Evolutionary conservation across 2,888 invertebrate genomes (phyloP), one percentile per base, ranked within the genome.

Genomic region (Dasysyrphus tricinctus): DNA sequence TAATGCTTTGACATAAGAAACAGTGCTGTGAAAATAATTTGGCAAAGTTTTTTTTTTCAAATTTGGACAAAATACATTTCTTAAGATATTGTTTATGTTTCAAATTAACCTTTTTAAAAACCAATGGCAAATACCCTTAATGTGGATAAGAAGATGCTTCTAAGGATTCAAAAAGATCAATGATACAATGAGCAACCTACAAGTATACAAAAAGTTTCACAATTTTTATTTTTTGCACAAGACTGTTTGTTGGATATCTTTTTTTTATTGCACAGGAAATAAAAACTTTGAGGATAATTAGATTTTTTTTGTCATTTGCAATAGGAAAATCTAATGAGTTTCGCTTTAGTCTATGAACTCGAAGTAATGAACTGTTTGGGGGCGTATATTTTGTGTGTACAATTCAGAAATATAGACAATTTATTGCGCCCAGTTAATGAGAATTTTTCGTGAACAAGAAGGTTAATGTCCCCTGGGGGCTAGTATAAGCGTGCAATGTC

Each of bases 311-410:
- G 47, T 54, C 44, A 34, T 57, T 65, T 65, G 19, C 49, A 37
- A 19, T 67, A 8, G 77, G 67, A 11, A 57, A 39, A 69, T 59
- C 54, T 78, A 78, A 82, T 74, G 82, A 69, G 74, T 69, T 69
- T 69, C 14, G 14, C 49, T 56, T 44, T 14, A 14, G 57, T 19
- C 37, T 19, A 44, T 70, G 47, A 42, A 42, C 24, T 32, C 29
- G 11, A 44, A 3, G 51, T 79, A 70, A 75, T 81, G 56, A 63
- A 72, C 16, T 47, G 56, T 39, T 54, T 51, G 39, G 3, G 39
- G 76, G 56, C 7, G 29, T 44, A 34, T 19, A 29, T 63, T 37
- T 65, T 44, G 16, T 29, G 65, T 54, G 59, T 51, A 63, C 44
- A 61, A 44, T 32, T 54, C 14, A 32, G 6, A 51, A 19, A 11